phyloP scores from a whole-genome alignment of 2,888 invertebrate genomes.

The Enchytraeus crypticus region DNA sequence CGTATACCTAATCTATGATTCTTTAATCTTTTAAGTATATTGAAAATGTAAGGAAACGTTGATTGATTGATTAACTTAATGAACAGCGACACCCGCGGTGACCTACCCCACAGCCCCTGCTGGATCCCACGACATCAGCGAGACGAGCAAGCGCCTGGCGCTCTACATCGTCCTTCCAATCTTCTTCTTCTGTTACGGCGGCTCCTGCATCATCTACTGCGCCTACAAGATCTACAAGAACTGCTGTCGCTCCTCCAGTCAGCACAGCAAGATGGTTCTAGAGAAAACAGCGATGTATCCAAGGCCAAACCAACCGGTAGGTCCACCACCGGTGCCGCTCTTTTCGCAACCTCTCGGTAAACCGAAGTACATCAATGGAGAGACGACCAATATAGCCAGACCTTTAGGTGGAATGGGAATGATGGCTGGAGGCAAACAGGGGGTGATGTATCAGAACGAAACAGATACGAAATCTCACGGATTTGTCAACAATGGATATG shows the following conservation, averaged over 20 bases:
- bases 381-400: too few species aligned
- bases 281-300: not conserved
- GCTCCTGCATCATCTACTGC: conserved; percentile 25
- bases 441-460: not conserved
- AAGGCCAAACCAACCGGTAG: not conserved
- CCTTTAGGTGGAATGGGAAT: too few species aligned
- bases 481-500: too few species aligned
- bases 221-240: conserved; percentile 18
- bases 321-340: not conserved
- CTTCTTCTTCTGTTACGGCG: conserved; percentile 26
- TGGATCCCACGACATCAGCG: not conserved
- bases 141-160: conserved; percentile 8
- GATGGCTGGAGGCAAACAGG: not conserved
- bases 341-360: not conserved
- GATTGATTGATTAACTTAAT: too few species aligned
- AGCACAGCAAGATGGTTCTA: not conserved
- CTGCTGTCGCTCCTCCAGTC: not conserved
- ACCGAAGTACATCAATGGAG: not conserved
- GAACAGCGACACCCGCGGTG: too few species aligned
- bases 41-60: too few species aligned
- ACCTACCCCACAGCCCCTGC: not conserved
- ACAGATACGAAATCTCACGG: not conserved
- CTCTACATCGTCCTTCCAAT: conserved; percentile 23
- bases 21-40: too few species aligned
- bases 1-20: too few species aligned